Evolutionary conservation across 2,797 vertebrate species (phyloP).

Genomic region (Hephaestus fuliginosus): DNA sequence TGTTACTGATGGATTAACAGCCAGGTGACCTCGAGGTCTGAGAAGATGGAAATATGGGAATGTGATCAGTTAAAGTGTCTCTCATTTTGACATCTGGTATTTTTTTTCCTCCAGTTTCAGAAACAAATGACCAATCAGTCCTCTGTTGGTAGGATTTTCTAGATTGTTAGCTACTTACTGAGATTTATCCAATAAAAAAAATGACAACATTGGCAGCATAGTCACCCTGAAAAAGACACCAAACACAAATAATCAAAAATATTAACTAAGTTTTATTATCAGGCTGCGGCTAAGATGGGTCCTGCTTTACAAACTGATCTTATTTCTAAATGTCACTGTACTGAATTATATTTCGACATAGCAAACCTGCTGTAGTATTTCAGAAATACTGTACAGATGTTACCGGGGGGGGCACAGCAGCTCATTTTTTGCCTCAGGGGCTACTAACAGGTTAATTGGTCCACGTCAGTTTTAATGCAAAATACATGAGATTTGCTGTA

Average conservation of each 20-base stretch:
- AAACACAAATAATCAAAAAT: neutral
- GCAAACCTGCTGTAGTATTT: neutral
- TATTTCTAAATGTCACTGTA: neutral
- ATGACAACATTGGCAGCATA: neutral
- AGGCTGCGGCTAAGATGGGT: no score
- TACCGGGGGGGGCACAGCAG: slow-evolving; percentile 21
- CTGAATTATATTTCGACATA: neutral
- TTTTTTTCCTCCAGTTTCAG: no score
- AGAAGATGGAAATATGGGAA: no score
- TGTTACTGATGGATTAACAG: no score
- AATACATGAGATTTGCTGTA: slow-evolving; percentile 19
- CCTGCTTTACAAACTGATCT: neutral
- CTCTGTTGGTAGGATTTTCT: no score
- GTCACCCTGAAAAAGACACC: neutral
- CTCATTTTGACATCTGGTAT: no score
- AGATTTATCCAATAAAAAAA: no score
- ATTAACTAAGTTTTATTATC: neutral
- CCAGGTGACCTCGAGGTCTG: no score
- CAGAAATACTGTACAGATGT: neutral
- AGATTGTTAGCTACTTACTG: no score
- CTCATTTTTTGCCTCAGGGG: slow-evolving; percentile 19
- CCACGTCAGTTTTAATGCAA: slow-evolving; percentile 36
- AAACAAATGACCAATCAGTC: no score
- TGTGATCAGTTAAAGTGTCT: no score
- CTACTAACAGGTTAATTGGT: slow-evolving; percentile 18